Base-by-base conservation (phyloP, 2,888 invertebrate species). In the Xylota segnis region DNA sequence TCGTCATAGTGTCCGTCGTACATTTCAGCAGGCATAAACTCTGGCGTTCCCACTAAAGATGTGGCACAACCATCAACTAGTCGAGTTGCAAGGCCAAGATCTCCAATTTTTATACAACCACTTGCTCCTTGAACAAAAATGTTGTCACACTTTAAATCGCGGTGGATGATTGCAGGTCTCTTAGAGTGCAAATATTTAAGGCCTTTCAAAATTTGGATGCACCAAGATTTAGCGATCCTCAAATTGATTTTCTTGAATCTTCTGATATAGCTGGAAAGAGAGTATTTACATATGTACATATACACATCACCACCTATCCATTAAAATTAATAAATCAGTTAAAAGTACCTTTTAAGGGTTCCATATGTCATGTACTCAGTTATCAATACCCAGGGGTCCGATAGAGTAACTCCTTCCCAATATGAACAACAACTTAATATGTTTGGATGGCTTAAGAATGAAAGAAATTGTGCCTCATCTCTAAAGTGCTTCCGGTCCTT, bases 1-100 rank as follows among this genome's bases (percentile, higher is more conserved):
- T 99, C 99, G 92, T 99, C 99, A 93, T 99, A 99, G 93, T 98
- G 98, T 93, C 99, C 99, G 91, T 99, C 99, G 93, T 99, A 99
- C 98, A 99, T 97, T 94, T 99, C 99, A 0, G 99, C 98, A 40
- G 98, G 99, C 91, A 92, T 92, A 88, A 91, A 92, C 88, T 91
- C 91, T 12, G 90, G 92, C 92, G 93, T 92, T 95, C 97, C 97
- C 89, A 98, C 98, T 79, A 99, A 98, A 89, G 98, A 98, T 93
- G 99, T 99, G 40, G 99, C 99, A 93, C 98, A 99, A 89, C 98
- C 98, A 90, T 99, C 95, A 93, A 98, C 99, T 93, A 99, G 99
- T 88, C 99, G 93, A 0, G 99, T 99, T 52, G 99, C 99, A 88
- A 99, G 94, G 16, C 99, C 99, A 87, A 99, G 94, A 93, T 99